These are phyloP conservation scores for Pseudoatta argentina DNA, from an alignment of 1,140 invertebrate species.

Conservation along the genomic window DNA sequence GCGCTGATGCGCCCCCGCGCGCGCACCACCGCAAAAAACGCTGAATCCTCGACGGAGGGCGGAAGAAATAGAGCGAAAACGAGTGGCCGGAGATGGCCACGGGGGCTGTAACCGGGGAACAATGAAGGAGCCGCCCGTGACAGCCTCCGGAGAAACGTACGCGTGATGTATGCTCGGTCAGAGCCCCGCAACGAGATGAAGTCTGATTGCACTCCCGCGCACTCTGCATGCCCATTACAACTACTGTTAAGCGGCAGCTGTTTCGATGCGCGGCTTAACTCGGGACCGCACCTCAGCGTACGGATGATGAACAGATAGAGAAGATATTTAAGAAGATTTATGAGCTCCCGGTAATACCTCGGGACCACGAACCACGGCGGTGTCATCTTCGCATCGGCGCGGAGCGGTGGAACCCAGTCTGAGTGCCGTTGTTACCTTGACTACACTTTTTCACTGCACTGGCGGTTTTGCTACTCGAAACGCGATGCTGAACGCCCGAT, in stretches of 20 bases:
- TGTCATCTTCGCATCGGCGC: conserved; percentile 57
- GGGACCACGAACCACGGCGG: conserved; percentile 44
- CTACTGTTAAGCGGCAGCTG: conserved; percentile 78
- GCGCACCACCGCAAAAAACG: conserved; percentile 11
- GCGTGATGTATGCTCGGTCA: conserved; percentile 65
- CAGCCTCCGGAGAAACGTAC: conserved; percentile 60
- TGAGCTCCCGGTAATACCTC: conserved; percentile 70
- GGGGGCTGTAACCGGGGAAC: conserved; percentile 61
- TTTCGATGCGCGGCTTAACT: conserved; percentile 64
- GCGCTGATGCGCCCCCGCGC: conserved; percentile 42
- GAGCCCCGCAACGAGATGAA: conserved; percentile 71
- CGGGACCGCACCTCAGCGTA: conserved; percentile 48
- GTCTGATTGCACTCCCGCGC: conserved; percentile 76
- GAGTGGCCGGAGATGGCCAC: conserved; percentile 56
- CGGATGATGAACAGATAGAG: conserved; percentile 77
- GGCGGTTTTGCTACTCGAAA: not conserved
- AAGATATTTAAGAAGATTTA: conserved; percentile 82
- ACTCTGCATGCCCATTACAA: conserved; percentile 76
- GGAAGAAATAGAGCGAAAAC: conserved; percentile 72
- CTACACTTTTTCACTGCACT: not conserved
- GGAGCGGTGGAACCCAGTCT: not conserved
- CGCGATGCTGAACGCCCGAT: not conserved
- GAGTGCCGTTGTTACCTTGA: conserved; percentile 24
- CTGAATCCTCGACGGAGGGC: conserved; percentile 42
- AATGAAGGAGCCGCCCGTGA: conserved; percentile 69